Conservation (phyloP, 2,888 invertebrate species). For the Tyria jacobaeae region DNA sequence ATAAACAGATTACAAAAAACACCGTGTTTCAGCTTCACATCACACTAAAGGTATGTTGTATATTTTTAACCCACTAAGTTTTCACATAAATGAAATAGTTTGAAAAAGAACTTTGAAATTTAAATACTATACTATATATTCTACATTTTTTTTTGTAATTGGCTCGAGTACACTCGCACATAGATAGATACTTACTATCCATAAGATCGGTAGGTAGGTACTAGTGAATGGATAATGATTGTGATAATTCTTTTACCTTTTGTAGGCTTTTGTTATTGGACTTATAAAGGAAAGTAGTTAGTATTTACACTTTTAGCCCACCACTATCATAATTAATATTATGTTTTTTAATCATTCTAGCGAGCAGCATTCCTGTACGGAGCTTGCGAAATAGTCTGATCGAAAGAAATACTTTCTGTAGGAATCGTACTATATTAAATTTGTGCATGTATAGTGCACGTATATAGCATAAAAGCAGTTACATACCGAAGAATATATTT, state of each 20-base stretch:
- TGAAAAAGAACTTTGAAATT: neutral
- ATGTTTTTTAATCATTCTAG: constrained; percentile 39
- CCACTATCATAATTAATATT: constrained; percentile 48
- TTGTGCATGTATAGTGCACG: no score
- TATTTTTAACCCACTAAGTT: no score
- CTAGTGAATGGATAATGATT: constrained; percentile 32
- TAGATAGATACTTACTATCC: neutral
- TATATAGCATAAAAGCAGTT: neutral
- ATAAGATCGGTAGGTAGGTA: neutral
- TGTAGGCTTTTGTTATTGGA: constrained; percentile 43
- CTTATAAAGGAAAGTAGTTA: constrained; percentile 39
- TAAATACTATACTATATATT: neutral
- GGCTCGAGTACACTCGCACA: neutral
- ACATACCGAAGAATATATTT: neutral
- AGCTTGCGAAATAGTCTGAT: constrained; percentile 15
- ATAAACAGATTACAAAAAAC: no score
- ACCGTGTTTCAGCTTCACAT: no score
- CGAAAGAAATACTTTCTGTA: neutral
- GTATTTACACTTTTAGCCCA: constrained; percentile 50
- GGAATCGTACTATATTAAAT: neutral
- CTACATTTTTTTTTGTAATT: neutral
- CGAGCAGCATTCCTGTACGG: constrained; percentile 45
- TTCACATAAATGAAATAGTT: neutral
- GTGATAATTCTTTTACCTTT: constrained; percentile 61
- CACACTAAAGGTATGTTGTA: no score